Percentiles rank a stretch among this genome's conserved stretches.
Conservation (phyloP, 2,888 invertebrate species). For the Morpho helenor region DNA sequence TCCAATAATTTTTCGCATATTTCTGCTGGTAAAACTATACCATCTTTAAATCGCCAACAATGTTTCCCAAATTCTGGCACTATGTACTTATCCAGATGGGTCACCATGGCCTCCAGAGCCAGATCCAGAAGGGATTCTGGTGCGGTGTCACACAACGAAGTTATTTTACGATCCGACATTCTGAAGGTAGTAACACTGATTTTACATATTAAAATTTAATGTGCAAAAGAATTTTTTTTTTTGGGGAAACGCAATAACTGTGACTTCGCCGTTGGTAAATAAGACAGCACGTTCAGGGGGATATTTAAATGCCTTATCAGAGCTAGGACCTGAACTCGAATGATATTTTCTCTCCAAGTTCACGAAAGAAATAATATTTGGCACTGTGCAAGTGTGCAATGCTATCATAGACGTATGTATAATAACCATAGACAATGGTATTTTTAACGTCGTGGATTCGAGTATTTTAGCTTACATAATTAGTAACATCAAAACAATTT, state of each 20-base stretch:
- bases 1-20: slow-evolving; percentile 85
- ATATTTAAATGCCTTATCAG: neutral
- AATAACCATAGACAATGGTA: neutral
- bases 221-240: slow-evolving; percentile 13
- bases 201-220: slow-evolving; percentile 34
- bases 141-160: slow-evolving; percentile 49
- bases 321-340: neutral
- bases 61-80: slow-evolving; percentile 42
- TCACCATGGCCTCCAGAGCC: slow-evolving; percentile 81
- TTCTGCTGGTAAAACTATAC: slow-evolving; percentile 83
- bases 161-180: slow-evolving; percentile 47
- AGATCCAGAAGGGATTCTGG: slow-evolving; percentile 82
- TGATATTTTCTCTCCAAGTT: neutral
- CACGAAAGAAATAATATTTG: neutral
- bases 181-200: slow-evolving; percentile 29
- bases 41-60: slow-evolving; percentile 73
- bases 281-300: neutral
- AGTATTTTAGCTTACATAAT: neutral
- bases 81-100: slow-evolving; percentile 81
- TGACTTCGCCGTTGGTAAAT: neutral
- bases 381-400: neutral
- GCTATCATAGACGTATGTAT: neutral
- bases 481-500: too few relatives aligned
- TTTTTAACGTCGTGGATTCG: neutral
- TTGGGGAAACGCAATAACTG: slow-evolving; percentile 2